Evolutionary conservation across 2,888 invertebrate genomes (phyloP).

Genomic region (Steinernema hermaphroditum): DNA sequence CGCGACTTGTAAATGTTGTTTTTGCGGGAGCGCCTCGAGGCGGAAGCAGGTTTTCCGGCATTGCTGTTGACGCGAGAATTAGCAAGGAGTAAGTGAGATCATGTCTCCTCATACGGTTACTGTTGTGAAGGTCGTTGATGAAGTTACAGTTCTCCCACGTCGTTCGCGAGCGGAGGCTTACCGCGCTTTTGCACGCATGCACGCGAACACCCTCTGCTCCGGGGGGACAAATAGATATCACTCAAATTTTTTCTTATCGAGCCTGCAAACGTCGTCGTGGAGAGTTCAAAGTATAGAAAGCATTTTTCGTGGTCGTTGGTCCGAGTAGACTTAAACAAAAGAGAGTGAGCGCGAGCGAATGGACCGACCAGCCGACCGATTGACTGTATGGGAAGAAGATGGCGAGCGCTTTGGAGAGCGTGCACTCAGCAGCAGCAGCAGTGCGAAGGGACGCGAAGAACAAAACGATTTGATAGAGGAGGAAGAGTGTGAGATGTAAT

Average conservation of each 20-base stretch:
- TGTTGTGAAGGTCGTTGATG: not conserved
- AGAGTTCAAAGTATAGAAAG: slow-evolving; percentile 7
- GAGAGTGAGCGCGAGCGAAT: no score
- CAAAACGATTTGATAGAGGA: not conserved
- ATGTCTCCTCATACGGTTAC: not conserved
- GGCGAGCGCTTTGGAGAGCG: not conserved
- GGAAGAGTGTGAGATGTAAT: not conserved
- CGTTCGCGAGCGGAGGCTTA: no score
- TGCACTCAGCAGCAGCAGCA: not conserved
- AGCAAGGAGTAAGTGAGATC: slow-evolving; percentile 11
- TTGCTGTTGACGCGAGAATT: slow-evolving; percentile 24
- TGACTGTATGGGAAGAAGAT: not conserved
- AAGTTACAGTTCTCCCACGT: not conserved
- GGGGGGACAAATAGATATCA: not conserved
- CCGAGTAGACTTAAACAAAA: no score
- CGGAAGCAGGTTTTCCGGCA: slow-evolving; percentile 28
- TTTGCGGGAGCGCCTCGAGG: slow-evolving; percentile 13
- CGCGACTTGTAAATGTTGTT: slow-evolving; percentile 29
- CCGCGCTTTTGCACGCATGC: no score
- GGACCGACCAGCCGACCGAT: not conserved
- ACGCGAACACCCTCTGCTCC: not conserved
- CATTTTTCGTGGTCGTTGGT: slow-evolving; percentile 12
- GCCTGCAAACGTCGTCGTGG: not conserved
- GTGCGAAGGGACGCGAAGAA: not conserved
- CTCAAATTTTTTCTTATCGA: no score